Base-by-base conservation (phyloP, 2,888 invertebrate genomes). In the Tenthredo scrophulariae region DNA sequence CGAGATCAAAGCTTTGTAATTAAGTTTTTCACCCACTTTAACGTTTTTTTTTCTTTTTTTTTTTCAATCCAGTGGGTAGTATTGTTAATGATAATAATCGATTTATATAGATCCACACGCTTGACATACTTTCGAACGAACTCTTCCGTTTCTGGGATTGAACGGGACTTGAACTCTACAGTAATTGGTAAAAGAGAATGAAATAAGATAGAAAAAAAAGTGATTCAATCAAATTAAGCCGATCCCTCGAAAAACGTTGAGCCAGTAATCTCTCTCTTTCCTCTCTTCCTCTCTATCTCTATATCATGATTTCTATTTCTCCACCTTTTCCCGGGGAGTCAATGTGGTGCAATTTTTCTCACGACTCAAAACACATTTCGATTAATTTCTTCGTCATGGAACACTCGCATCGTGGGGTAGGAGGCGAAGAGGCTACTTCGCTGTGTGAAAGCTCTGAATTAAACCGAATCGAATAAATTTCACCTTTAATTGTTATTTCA, bases 221-320 rank as follows among this genome's bases (percentile, higher is more conserved):
- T 58, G 62, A 80, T 80, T 80, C 80, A 62, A 80, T 80, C 80
- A 80, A 80, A 80, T 80, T 80, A 80, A 80, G 80, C 80, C 80
- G 80, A 80, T 80, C 62, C 62, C 37, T 40, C 50, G 40, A 62
- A 58, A 80, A 80, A 80, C n/a, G 80, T 62, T 62, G 62, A 80
- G 80, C 80, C 80, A 37, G 40, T 80, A 80, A 80, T 80, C 80
- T 84, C 86, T 86, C 22, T 9, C 84, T 87, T 86, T 86, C 29
- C 75, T 85, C 46, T 85, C 82, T 58, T 50, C 0, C 50, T 50
- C 54, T 54, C n/a, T n/a, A 54, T 54, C 54, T 54, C 54, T 54
- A 6, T 54, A 54, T 54, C 54, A 5, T 65, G 67, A 37, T 74
- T 29, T n/a, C 58, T 58, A 80, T 80, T 80, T 62, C 80, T 80